Base-by-base conservation (phyloP, 2,888 invertebrate species). In the Anorthoa munda region DNA sequence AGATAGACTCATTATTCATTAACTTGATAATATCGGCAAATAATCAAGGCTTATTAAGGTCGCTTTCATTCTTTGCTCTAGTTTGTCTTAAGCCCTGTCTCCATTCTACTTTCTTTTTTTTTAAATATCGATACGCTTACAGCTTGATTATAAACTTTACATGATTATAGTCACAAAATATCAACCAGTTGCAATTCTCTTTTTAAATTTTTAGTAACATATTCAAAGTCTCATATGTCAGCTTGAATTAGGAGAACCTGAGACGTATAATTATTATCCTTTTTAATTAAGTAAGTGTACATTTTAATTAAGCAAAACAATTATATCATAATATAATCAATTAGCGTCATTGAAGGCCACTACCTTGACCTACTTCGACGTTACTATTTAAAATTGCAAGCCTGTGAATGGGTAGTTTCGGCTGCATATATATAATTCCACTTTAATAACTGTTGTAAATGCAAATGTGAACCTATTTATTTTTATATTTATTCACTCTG, bases 361-460 rank as follows among this genome's bases (percentile, higher is more conserved):
- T 55, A 2, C 83, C 83, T 85, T 84, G 83, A 61, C 83, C 60
- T n/a, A 83, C 78, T 69, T 76, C 61, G 53, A 53, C 48, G 21
- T 55, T 50, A 68, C 46, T 61, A 72, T 77, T 65, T 58, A 31
- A 65, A 48, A 69, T 72, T 75, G 31, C 66, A 13, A 39, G 45
- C 46, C 58, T 59, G 60, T 56, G 50, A 66, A 46, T 65, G 26
- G 53, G 66, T 56, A 56, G 53, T 68, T 69, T 73, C 15, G 51
- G 13, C 18, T 39, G 18, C 53, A 26, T 48, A 11, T 45, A 60
- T 60, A 46, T 67, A 31, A 67, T 39, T 39, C 2, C 21, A n/a
- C 26, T 50, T 26, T 17, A 68, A 53, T 58, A 45, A 59, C 39
- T 18, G 48, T 77, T 55, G 15, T 23, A 45, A 45, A 69, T 77